These are phyloP conservation scores for Panonychus citri DNA, from an alignment of 1,140 invertebrate species.

Conservation along the genomic window DNA sequence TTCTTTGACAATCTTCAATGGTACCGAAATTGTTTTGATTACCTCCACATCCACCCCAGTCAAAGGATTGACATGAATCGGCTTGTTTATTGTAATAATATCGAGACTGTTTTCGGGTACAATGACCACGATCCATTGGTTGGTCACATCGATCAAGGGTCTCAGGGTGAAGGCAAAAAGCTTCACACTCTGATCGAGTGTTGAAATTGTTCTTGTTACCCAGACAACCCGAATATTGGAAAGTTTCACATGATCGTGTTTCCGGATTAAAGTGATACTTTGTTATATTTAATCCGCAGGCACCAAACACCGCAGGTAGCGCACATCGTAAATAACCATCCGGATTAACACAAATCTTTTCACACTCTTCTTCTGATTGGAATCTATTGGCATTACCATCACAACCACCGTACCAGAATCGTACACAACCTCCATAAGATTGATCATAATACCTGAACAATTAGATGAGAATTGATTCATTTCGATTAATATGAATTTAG, in stretches of 20 bases:
- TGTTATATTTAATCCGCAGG: slow-evolving; percentile 48
- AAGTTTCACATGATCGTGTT: slow-evolving; percentile 40
- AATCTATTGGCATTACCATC: slow-evolving; percentile 76
- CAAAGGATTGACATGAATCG: slow-evolving; percentile 43
- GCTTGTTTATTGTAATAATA: slow-evolving; percentile 63
- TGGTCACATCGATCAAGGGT: slow-evolving; percentile 5
- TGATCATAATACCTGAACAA: slow-evolving; percentile 62
- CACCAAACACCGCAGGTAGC: slow-evolving; percentile 44
- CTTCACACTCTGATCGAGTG: slow-evolving; percentile 51
- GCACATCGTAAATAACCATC: slow-evolving; percentile 41
- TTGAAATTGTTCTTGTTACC: slow-evolving; percentile 77
- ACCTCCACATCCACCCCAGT: slow-evolving; percentile 44
- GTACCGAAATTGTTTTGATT: slow-evolving; percentile 70
- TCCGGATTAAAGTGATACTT: slow-evolving; percentile 63
- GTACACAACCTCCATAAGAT: slow-evolving; percentile 59
- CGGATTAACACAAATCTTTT: slow-evolving; percentile 58
- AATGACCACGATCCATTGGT: slow-evolving; percentile 27
- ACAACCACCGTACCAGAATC: slow-evolving; percentile 88
- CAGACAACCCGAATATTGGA: slow-evolving; percentile 49
- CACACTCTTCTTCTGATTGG: slow-evolving; percentile 57
- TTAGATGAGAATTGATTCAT: not conserved
- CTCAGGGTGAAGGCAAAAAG: slow-evolving; percentile 30
- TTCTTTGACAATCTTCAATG: slow-evolving; percentile 49
- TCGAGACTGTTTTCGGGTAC: slow-evolving; percentile 43
- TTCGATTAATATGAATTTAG: not conserved